Conservation (phyloP, 2,113 vertebrate species). For the Dicaeum eximium region DNA sequence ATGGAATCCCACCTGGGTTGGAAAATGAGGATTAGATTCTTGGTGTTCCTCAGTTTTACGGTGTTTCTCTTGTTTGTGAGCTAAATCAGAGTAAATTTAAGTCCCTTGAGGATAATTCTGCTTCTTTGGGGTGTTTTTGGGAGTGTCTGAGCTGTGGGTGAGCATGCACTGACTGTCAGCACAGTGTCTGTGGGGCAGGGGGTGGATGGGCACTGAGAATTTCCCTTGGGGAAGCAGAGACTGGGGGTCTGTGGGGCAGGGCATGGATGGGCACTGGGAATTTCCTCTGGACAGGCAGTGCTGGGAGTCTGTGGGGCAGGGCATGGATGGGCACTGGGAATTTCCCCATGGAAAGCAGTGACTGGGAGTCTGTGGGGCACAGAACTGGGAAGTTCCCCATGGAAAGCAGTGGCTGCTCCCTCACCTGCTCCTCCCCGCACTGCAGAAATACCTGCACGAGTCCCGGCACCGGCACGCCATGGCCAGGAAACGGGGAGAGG, state of each 20-base stretch:
- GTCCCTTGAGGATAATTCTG: neutral
- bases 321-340: neutral
- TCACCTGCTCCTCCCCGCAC: neutral
- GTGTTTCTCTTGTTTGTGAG: rapidly evolving
- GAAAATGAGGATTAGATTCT: neutral
- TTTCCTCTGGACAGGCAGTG: rapidly evolving
- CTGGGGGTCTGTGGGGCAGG: rapidly evolving
- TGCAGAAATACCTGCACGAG: constrained; percentile 96
- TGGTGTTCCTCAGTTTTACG: rapidly evolving
- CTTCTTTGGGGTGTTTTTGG: neutral
- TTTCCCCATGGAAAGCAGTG: neutral
- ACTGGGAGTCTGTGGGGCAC: neutral
- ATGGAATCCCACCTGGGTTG: neutral
- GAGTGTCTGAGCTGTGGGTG: neutral
- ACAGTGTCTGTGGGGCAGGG: rapidly evolving
- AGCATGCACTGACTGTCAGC: neutral
- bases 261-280: neutral
- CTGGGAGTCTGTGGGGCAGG: neutral
- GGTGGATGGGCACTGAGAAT: neutral
- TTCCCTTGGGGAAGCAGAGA: rapidly evolving
- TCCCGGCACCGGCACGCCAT: constrained; percentile 96
- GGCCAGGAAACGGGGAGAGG: constrained; percentile 94
- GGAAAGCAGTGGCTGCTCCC: neutral
- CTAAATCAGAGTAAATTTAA: neutral
- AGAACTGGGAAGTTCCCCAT: neutral